Evolutionary conservation across 2,888 invertebrate genomes (phyloP).

Genomic region (Ophion costatus): DNA sequence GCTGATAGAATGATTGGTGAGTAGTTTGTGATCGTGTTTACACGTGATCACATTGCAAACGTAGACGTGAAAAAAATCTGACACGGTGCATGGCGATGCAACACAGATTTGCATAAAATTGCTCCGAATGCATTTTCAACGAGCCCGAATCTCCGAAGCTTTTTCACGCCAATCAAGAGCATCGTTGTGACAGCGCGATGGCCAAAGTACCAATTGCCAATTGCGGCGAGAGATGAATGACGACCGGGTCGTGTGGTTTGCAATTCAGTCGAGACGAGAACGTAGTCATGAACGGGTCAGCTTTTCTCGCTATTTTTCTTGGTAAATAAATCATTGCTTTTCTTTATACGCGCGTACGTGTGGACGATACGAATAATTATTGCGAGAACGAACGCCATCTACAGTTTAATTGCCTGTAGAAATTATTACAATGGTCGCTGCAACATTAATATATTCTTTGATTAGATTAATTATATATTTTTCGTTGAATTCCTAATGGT

Average conservation of each 20-base stretch:
- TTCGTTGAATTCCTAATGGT: no score
- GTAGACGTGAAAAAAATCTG: background rate
- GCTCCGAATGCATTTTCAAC: slow-evolving; percentile 25
- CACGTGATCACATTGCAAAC: background rate
- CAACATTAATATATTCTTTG: no score
- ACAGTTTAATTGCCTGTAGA: no score
- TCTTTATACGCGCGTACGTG: background rate
- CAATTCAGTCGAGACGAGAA: slow-evolving; percentile 35
- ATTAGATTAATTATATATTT: no score
- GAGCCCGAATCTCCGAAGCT: slow-evolving; percentile 13
- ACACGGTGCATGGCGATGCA: background rate
- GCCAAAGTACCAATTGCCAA: slow-evolving; percentile 41
- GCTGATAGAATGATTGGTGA: no score
- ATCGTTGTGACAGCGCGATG: background rate
- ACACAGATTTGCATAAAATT: slow-evolving; percentile 1
- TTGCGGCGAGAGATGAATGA: slow-evolving; percentile 31
- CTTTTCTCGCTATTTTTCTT: slow-evolving; percentile 35
- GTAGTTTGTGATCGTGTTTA: background rate
- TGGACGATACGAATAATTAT: background rate
- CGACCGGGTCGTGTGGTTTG: slow-evolving; percentile 19
- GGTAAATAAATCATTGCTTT: slow-evolving; percentile 34
- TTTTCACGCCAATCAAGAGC: slow-evolving; percentile 32
- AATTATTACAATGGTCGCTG: no score
- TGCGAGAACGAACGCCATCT: background rate
- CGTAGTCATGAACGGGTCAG: slow-evolving; percentile 53